These are phyloP conservation scores for Pelobates fuscus DNA, from an alignment of 2,113 vertebrate species.

Conservation along the genomic window DNA sequence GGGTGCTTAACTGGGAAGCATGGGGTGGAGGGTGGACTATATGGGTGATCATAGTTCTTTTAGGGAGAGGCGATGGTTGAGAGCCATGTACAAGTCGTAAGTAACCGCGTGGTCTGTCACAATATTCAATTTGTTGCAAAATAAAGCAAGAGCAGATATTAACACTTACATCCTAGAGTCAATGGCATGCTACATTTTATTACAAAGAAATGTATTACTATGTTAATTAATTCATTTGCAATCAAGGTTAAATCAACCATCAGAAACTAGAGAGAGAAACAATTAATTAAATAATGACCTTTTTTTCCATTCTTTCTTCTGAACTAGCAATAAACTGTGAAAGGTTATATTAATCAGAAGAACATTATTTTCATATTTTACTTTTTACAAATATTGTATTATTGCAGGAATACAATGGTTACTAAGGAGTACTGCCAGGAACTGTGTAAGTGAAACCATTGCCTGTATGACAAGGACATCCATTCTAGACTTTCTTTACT, in stretches of 20 bases:
- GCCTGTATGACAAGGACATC: not conserved
- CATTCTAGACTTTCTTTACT: not conserved
- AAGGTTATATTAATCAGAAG: not conserved
- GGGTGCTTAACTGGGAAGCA: too few species aligned
- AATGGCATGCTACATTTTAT: slow-evolving; percentile 3
- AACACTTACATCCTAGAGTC: too few species aligned
- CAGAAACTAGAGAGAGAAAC: not conserved
- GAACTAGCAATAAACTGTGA: not conserved
- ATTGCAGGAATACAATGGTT: not conserved
- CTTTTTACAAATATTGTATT: too few species aligned
- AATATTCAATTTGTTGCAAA: too few species aligned
- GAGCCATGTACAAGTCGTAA: too few species aligned
- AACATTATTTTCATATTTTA: not conserved
- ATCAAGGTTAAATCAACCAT: not conserved
- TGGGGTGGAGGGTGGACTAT: too few species aligned
- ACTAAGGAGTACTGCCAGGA: not conserved
- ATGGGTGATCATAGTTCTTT: too few species aligned
- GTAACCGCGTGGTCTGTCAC: too few species aligned
- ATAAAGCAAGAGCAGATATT: too few species aligned
- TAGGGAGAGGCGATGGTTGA: too few species aligned
- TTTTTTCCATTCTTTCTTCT: not conserved
- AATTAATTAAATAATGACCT: not conserved
- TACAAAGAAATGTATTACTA: not conserved
- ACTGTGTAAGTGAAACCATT: not conserved
- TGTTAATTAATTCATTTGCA: not conserved